Conservation (phyloP, 2,888 invertebrate species). For the Xanthia togata region DNA sequence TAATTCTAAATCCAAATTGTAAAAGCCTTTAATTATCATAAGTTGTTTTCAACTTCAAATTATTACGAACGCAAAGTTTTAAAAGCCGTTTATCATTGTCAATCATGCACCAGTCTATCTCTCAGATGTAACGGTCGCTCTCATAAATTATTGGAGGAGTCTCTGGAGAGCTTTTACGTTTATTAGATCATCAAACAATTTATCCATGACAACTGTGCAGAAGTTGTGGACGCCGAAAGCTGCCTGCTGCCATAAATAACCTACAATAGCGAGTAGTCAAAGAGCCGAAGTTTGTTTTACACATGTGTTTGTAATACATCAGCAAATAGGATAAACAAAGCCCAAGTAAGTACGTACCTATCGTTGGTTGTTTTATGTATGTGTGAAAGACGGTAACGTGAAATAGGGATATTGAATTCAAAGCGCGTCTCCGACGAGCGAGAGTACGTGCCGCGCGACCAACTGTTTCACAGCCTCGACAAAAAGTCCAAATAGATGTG, state of each 20-base stretch:
- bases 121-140: slow-evolving; percentile 44
- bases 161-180: slow-evolving; percentile 50
- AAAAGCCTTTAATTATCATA: slow-evolving; percentile 48
- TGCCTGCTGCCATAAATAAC: slow-evolving; percentile 57
- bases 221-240: slow-evolving; percentile 49
- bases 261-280: slow-evolving; percentile 46
- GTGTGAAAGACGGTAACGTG: slow-evolving; percentile 79
- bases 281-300: slow-evolving; percentile 58
- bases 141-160: slow-evolving; percentile 52
- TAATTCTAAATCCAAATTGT: slow-evolving; percentile 47
- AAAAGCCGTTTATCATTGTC: slow-evolving; percentile 66
- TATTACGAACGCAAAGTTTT: slow-evolving; percentile 57
- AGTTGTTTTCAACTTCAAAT: slow-evolving; percentile 57
- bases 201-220: slow-evolving; percentile 58
- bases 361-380: slow-evolving; percentile 79
- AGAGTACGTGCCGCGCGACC: slow-evolving; percentile 84
- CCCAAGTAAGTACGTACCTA: slow-evolving; percentile 76
- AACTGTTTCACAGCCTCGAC: slow-evolving; percentile 78
- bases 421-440: slow-evolving; percentile 81
- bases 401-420: slow-evolving; percentile 87
- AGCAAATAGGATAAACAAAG: slow-evolving; percentile 78
- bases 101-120: slow-evolving; percentile 64
- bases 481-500: slow-evolving; percentile 84
- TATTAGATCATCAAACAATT: slow-evolving; percentile 62
- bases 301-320: slow-evolving; percentile 68